A percentile compares a stretch with the other conserved stretches of the same genome.
phyloP scores from a whole-genome alignment of 92 coral and sea anemone species.

The Heteractis magnifica region DNA sequence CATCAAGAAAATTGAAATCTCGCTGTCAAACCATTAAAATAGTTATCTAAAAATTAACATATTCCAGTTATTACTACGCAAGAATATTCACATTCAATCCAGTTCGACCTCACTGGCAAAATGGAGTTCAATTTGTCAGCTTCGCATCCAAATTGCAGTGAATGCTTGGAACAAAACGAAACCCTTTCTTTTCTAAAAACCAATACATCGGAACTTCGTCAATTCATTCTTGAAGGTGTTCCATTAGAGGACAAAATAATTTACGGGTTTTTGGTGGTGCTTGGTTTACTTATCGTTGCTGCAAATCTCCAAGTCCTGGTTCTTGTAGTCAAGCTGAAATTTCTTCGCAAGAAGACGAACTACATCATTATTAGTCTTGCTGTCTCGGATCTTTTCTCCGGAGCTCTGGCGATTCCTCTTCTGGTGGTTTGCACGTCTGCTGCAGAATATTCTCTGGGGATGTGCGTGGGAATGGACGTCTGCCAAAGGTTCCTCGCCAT shows the following conservation, averaged over 20 bases:
- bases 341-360: constrained; percentile 40
- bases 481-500: constrained; percentile 67
- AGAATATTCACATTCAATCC: too few species aligned
- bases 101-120: too few species aligned
- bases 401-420: constrained; percentile 41
- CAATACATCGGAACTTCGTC: not conserved
- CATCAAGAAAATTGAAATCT: too few species aligned
- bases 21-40: too few species aligned
- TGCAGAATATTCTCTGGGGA: not conserved
- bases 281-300: constrained; percentile 32
- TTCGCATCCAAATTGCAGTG: too few species aligned
- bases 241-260: constrained; percentile 24
- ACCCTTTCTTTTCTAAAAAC: not conserved
- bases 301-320: constrained; percentile 38
- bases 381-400: constrained; percentile 46
- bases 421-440: constrained; percentile 30
- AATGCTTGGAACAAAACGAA: too few species aligned
- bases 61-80: too few species aligned
- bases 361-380: constrained; percentile 46
- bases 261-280: constrained; percentile 31
- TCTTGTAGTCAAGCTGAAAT: constrained; percentile 9
- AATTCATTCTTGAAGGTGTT: not conserved
- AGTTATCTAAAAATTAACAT: too few species aligned
- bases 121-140: too few species aligned
- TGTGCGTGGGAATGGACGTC: constrained; percentile 71